These are phyloP conservation scores for Alca torda DNA, from an alignment of 2,797 vertebrate genomes.

Conservation along the genomic window DNA sequence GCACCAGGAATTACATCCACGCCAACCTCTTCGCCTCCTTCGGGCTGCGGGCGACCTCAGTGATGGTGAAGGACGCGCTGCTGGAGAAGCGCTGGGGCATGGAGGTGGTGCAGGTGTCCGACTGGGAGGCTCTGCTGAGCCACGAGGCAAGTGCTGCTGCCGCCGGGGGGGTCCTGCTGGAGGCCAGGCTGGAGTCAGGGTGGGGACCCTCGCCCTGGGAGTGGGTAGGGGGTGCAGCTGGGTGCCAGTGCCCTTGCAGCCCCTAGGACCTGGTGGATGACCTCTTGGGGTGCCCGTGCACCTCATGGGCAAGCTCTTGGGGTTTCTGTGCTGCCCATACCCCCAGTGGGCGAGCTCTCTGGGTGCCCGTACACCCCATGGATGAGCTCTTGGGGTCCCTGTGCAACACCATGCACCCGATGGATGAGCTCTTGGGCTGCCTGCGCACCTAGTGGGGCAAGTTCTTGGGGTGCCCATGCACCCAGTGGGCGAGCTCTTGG, in stretches of 20 bases:
- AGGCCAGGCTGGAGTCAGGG: background rate
- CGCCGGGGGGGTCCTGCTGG: accelerated
- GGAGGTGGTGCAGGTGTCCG: slow-evolving; percentile 73
- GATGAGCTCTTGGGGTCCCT: background rate
- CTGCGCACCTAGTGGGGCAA: background rate
- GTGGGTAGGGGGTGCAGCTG: too few species aligned
- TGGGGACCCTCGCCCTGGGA: accelerated
- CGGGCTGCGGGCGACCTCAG: slow-evolving; percentile 81
- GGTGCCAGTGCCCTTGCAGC: accelerated
- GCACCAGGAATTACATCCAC: slow-evolving; percentile 87
- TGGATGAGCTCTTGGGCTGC: background rate
- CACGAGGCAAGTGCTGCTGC: slow-evolving; percentile 67
- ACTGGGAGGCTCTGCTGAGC: slow-evolving; percentile 82
- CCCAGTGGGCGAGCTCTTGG: too few species aligned
- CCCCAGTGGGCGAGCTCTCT: too few species aligned
- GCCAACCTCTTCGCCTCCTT: slow-evolving; percentile 87
- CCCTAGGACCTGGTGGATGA: accelerated
- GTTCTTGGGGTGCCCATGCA: too few species aligned
- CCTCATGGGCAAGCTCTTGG: background rate
- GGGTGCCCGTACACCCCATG: accelerated
- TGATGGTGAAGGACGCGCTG: slow-evolving; percentile 83
- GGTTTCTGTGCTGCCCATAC: background rate
- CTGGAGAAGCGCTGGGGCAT: slow-evolving; percentile 79
- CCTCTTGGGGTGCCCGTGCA: background rate
- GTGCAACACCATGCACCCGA: background rate